Evolutionary conservation across 1,140 invertebrate genomes (phyloP), one percentile per base, ranked within the genome.

Genomic region (Brachionus rubens): DNA sequence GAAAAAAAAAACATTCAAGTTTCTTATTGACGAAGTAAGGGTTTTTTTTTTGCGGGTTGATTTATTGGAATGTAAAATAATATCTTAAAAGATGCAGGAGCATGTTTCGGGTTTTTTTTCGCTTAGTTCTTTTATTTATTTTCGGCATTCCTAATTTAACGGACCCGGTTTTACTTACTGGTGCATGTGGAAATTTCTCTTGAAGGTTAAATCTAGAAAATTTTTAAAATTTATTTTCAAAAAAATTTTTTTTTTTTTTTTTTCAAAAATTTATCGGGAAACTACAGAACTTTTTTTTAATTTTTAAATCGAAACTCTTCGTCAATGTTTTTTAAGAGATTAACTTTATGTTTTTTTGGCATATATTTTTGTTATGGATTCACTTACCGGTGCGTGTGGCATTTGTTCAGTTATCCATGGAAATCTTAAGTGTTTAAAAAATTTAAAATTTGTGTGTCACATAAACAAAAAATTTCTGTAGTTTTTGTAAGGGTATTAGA

Each of bases 371-470:
- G 24, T 46, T 36, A 47, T 16, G 21, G n/a, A n/a, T n/a, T n/a
- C n/a, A 76, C 72, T 76, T 76, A 76, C 72, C 52, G 72, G 72
- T 26, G 72, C 68, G 36, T 48, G 46, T 33, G 46, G 19, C 3
- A 33, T 14, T 33, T 52, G 19, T 16, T 76, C 72, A 62, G 50
- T 26, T n/a, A 76, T 28, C 72, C 72, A 76, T 33, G 48, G 33
- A 36, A 76, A 76, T 43, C 68, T 72, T 72, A 6, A 56, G 19
- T 28, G 30, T 19, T 36, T 30, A 48, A 19, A 19, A 43, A n/a
- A 30, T 24, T 65, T 65, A 43, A 40, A 24, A 3, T 65, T 21
- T 5, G 14, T 48, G 4, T 48, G 4, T 6, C 46, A 48, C 14
- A 48, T 48, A 4, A n/a, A 48, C 46, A 48, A 48, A 16, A 16